phyloP scores from a whole-genome alignment of 2,113 vertebrate species.

The Gasterosteus nipponicus region DNA sequence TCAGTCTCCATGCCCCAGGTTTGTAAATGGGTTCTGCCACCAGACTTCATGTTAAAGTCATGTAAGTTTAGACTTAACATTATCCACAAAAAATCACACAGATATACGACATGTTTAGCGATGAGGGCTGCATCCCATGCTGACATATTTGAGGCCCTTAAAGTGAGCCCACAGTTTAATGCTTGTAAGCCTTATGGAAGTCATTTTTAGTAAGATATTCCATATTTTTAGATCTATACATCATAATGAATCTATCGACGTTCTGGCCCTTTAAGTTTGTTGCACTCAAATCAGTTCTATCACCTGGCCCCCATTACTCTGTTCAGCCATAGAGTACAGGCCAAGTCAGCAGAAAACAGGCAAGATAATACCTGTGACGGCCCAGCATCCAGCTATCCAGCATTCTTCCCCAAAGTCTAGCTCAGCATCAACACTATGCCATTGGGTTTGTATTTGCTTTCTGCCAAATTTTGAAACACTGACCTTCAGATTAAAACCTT shows the following conservation, averaged over 20 bases:
- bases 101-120: background rate
- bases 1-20: background rate
- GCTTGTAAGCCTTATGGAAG: too few relatives aligned
- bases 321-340: constrained; percentile 31
- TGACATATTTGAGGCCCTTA: too few relatives aligned
- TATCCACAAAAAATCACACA: background rate
- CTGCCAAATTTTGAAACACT: constrained; percentile 13
- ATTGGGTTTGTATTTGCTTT: constrained; percentile 23
- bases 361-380: constrained; percentile 40
- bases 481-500: constrained; percentile 14
- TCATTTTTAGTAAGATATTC: too few relatives aligned
- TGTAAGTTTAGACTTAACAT: background rate
- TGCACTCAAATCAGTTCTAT: constrained; percentile 36
- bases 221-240: too few relatives aligned
- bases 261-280: too few relatives aligned
- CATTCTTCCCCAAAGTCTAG: constrained; percentile 27
- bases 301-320: constrained; percentile 25
- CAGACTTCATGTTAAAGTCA: background rate
- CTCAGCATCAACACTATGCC: constrained; percentile 34
- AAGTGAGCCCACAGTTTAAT: too few relatives aligned
- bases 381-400: constrained; percentile 42
- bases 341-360: constrained; percentile 33
- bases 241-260: too few relatives aligned
- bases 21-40: background rate
- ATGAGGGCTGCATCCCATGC: too few relatives aligned